Evolutionary conservation across 2,113 vertebrate species (phyloP).

Genomic region (Thermophis baileyi): DNA sequence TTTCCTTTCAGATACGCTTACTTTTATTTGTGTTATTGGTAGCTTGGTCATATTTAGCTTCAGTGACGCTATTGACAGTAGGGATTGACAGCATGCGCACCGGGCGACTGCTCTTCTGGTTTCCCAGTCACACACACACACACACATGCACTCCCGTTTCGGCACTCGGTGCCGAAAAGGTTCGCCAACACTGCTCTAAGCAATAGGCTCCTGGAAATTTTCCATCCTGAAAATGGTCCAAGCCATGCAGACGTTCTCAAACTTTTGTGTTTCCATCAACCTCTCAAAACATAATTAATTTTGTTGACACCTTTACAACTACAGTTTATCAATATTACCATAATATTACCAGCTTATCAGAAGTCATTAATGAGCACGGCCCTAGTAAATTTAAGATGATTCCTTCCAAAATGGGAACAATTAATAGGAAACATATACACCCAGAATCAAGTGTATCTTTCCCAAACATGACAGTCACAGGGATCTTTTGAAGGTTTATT

Average conservation of each 20-base stretch:
- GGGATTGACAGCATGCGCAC: neutral
- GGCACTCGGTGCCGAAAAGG: too few species aligned
- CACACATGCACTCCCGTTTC: too few species aligned
- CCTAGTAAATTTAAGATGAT: neutral
- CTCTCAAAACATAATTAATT: neutral
- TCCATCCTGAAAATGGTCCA: neutral
- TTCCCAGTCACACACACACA: too few species aligned
- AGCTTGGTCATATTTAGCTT: neutral
- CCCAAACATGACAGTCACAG: neutral
- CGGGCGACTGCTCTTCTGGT: too few species aligned
- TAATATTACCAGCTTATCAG: neutral
- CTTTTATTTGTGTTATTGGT: neutral
- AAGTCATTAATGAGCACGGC: neutral
- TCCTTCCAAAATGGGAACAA: neutral
- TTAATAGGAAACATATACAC: neutral
- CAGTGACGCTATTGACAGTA: neutral
- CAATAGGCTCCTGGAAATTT: neutral
- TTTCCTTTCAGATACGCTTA: neutral
- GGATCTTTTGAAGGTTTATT: neutral
- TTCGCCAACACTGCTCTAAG: neutral
- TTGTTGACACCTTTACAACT: neutral
- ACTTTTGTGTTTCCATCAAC: neutral
- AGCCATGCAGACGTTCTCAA: neutral
- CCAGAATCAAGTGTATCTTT: neutral
- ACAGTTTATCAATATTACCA: neutral